Base-by-base conservation (phyloP, 37 sponge, comb jelly and placozoan genomes). In the Ephydatia muelleri region DNA sequence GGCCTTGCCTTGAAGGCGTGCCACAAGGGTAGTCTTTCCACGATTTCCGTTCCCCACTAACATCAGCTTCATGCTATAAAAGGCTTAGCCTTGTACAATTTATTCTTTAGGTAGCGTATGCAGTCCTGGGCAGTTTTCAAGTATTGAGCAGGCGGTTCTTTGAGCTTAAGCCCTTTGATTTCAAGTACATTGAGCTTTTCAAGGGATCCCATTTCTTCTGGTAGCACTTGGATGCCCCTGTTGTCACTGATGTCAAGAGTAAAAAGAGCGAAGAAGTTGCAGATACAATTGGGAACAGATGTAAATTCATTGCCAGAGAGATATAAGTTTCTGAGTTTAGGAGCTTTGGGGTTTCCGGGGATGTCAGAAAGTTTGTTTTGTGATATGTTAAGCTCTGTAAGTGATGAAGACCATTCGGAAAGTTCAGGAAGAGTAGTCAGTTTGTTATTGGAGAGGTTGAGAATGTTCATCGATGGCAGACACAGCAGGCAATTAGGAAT, bases 1-100 rank as follows among this genome's bases (percentile, higher is more conserved):
- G 77, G 1, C 1, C 16, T 67, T 87, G 31, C 82, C 84, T 2
- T 75, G 91, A 30, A 91, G 73, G 67, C 88, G 72, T 48, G 86
- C 86, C 21, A 94, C 88, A 6, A 94, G 80, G 65, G 94, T 94
- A 4, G 88, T 79, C 68, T 94, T 94, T 11, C 94, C 94, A 67
- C 86, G 37, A 6, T 80, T 77, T 35, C 83, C 84, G 47, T 79
- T 75, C 34, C 94, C 94, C 23, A 94, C 91, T 13, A 94, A 82
- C 66, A 90, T 81, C 68, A 94, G 57, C 73, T 94, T 94, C 91
- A 94, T 90, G 36, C 83, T 77, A 68, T 88, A 90, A 82, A 90
- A 11, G 74, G 80, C 37, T 70, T 40, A 13, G 79, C 70, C 47
- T 68, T 70, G 22, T 75, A 43, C 35, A 81, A 73, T 82, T 90